Evolutionary conservation across 2,113 vertebrate genomes (phyloP), one percentile per base, ranked within the genome.

Genomic region (Pomatorhinus ruficollis): DNA sequence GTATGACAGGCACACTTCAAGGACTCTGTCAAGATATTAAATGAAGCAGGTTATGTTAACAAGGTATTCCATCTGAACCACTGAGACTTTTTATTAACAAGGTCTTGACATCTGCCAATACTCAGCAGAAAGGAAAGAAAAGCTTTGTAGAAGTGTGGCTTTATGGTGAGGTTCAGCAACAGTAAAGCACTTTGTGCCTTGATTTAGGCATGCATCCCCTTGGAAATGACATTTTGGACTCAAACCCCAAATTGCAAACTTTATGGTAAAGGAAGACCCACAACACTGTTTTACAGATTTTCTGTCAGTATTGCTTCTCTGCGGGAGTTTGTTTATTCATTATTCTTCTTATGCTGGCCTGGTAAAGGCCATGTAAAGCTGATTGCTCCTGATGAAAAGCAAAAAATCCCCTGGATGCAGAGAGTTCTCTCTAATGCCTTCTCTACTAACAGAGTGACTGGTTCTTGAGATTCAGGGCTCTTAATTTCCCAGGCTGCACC

Each of bases 401-500:
- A 82, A 84, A 47, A 69, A 63, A 28, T 23, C 17, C 49, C 61
- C 28, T 57, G 22, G 28, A 57, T 79, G 39, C 44, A 70, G 24
- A 72, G 15, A 37, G 31, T 25, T 83, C 21, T 24, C 33, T 42
- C 42, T 81, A 72, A 72, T 76, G 35, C 21, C 10, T 89, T 76
- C 27, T 45, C 44, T 80, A 56, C 54, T 69, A 71, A 78, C 19
- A 84, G 53, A 65, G 31, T 53, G 83, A 56, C 39, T 86, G 8
- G 9, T 80, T 81, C 88, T 77, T 63, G 56, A 53, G 45, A 72
- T 44, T 89, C 81, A 76, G 14, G 25, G 42, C 31, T 91, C 64
- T 49, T 65, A 35, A 93, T 90, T 96, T 87, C 91, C 79, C 80
- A 79, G 45, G 74, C 40, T 89, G 76, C 84, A 79, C 52, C 61